Base-by-base conservation (phyloP, 2,888 invertebrate species). In the Euclidia mi region DNA sequence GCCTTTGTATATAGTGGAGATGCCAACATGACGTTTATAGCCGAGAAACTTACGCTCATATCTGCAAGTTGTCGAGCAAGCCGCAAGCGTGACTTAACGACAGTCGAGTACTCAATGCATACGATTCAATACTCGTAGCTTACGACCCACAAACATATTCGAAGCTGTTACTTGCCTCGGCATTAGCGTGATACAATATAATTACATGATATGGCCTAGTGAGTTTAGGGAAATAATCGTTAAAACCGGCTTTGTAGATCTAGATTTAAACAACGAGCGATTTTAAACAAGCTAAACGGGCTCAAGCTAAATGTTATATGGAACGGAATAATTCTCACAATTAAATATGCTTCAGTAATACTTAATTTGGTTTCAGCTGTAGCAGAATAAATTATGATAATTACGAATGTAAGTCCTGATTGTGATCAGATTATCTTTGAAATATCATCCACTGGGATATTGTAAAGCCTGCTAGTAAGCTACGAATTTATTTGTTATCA, bases 161-260 rank as follows among this genome's bases (percentile, higher is more conserved):
- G 12, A 37, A 37, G 1, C 6, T 37, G 14, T 15, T 28, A 46
- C 28, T 11, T 42, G 14, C 4, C 14, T 6, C 12, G 20, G 12
- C n/a, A 40, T 34, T 74, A 48, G 68, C 72, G 72, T 71, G 72
- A 63, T 65, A 56, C 14, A 63, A 63, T 56, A 62, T 61, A 74
- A 73, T 74, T 65, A 72, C 50, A 58, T 65, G 50, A 63, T 68
- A 71, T 60, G 59, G 49, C 10, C 41, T 48, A 55, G 49, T 58
- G 52, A 56, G 46, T 65, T 71, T 62, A 48, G 51, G 57, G 51
- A 72, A 67, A 73, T 66, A 68, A 65, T 72, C 68, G 50, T 62
- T 60, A 62, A 57, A 64, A 52, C 57, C 18, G 37, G 44, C 48
- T 67, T 43, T 37, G 49, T 71, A 56, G 31, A 58, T 60, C 61